phyloP scores from a whole-genome alignment of 2,113 vertebrate species.

The Camelus bactrianus region DNA sequence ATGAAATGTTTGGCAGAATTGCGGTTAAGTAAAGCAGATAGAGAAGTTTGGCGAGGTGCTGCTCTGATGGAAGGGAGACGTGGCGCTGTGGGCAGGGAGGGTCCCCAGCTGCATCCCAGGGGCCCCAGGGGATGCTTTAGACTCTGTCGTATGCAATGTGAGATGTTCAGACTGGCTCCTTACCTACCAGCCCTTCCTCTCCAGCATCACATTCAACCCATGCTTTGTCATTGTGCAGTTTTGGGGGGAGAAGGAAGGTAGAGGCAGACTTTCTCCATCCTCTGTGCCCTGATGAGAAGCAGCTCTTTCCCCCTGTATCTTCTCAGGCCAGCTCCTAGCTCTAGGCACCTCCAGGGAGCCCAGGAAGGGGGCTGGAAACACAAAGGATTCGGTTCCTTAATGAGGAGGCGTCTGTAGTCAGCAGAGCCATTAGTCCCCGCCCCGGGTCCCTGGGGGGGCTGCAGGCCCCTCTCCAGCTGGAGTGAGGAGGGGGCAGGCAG shows the following conservation, averaged over 20 bases:
- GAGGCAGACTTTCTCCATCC: background rate
- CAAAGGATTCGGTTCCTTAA: slow-evolving; percentile 72
- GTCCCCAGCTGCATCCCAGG: background rate
- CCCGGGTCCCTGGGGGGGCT: slow-evolving; percentile 62
- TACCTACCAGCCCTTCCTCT: background rate
- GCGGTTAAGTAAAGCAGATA: background rate
- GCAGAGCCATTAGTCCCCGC: slow-evolving; percentile 67
- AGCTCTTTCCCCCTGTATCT: background rate
- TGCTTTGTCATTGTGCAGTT: background rate
- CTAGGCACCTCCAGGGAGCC: slow-evolving; percentile 32
- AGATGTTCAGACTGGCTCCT: background rate
- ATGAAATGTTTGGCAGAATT: background rate
- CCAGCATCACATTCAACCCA: background rate
- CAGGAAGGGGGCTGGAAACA: slow-evolving; percentile 49
- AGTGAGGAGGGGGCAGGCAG: slow-evolving; percentile 15
- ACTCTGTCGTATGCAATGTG: fast-evolving
- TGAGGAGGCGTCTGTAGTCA: slow-evolving; percentile 78
- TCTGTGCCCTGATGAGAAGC: background rate
- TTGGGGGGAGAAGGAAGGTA: background rate
- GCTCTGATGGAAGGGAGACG: background rate
- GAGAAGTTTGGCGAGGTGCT: background rate
- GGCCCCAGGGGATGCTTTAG: background rate
- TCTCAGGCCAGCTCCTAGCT: slow-evolving; percentile 37
- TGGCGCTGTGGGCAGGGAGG: background rate
- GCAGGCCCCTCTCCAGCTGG: slow-evolving; percentile 58